Evolutionary conservation across 2,797 vertebrate species (phyloP), one percentile per base, ranked within the genome.

Genomic region (Lithobates pipiens): DNA sequence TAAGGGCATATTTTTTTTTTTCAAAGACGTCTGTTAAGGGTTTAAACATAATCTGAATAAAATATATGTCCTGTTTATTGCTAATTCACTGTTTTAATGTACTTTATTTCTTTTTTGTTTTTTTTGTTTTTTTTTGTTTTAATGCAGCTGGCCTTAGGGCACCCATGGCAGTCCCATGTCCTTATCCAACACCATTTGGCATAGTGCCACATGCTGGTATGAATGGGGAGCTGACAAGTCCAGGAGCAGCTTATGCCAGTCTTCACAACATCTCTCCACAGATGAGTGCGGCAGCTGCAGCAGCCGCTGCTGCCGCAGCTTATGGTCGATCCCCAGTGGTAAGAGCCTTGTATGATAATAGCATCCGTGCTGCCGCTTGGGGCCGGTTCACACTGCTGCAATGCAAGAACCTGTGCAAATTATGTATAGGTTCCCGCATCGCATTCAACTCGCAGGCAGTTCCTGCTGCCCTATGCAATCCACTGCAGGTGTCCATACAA

Each of bases 151-250:
- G 98, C 88, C 90, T 99, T 88, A 96, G 98, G 76, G 98, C 98
- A 34, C 98, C 98, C 0, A 96, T 99, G 94, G 97, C 97, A 85
- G 97, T 99, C 39, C 97, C 97, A 0, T 97, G 97, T 89, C 97
- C 98, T 70, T 99, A 99, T 85, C 98, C 98, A 3, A 92, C 96
- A 36, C 98, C 98, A 0, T 99, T 99, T 89, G 97, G 98, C 71
- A 99, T 99, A 5, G 98, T 99, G 91, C 97, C 98, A 25, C 98
- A 99, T 87, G 96, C 98, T 85, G 97, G 97, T 85, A 98, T 99
- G 94, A 99, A 99, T 0, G 97, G 98, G 42, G 96, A 97, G 80
- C 94, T 99, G 90, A 97, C 97, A 69, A 99, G 97, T 88, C 97
- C 98, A 1, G 96, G 98, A 78, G 94, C 95, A 1, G 97, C 98